Base-by-base conservation (phyloP, 37 sponge, comb jelly and placozoan genomes). In the Chondrosia reniformis region DNA sequence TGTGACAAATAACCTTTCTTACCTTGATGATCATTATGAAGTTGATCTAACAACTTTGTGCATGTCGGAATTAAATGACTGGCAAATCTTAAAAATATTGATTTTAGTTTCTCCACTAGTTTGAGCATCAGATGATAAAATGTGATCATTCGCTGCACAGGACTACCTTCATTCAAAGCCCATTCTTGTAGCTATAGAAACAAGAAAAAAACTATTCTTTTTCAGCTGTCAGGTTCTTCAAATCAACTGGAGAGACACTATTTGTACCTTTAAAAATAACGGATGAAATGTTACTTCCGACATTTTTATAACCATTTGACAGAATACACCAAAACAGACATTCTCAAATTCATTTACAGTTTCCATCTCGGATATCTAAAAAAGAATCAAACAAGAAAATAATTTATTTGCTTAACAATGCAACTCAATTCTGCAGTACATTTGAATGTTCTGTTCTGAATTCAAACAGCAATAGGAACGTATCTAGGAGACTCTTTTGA, bases 241-340 rank as follows among this genome's bases (percentile, higher is more conserved):
- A 76, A 12, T 5, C 31, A 66, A 15, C 30, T 6, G 31, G 37
- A 40, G 38, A 32, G 32, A 22, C 65, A 6, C 39, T 31, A 40
- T 15, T 19, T 5, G 31, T 34, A 89, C 90, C 77, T 87, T 84
- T 27, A 87, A 61, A 55, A 89, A 93, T 61, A 87, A 55, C 3
- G 93, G 91, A 44, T 85, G 76, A 65, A 95, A 92, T 15, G 61
- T 42, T n/a, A 67, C 66, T 77, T 95, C 96, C 22, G 96, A 95
- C 31, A 95, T 75, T 56, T 89, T 92, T 6, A 95, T 64, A 46
- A 93, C 88, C 19, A 92, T 39, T 9, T 13, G 39, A 7, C 82
- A 42, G 37, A 90, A 87, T 0, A 71, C 64, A 4, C 76, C 45
- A 33, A 85, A 45, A 71, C 76, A 61, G 4, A 46, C 31, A 7